Percentiles rank a stretch among this genome's conserved stretches.
These are phyloP conservation scores for Lacerta bilineata DNA, from an alignment of 2,797 vertebrate species.

Conservation along the genomic window DNA sequence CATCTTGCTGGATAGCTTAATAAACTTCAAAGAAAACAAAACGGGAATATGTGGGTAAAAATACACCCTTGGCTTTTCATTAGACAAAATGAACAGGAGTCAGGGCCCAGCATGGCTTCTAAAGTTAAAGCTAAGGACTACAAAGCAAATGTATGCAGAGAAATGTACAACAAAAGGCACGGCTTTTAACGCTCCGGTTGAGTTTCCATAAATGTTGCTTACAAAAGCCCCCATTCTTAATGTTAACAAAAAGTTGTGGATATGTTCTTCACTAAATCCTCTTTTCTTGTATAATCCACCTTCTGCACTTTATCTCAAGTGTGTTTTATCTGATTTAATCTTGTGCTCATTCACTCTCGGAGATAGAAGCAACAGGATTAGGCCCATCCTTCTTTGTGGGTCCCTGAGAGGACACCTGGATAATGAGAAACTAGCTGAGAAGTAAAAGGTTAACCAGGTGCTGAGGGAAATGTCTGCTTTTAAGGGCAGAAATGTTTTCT, in stretches of 20 bases:
- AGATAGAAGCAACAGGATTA: slow-evolving; percentile 93
- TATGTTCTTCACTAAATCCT: slow-evolving; percentile 99
- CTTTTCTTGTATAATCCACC: slow-evolving; percentile 99
- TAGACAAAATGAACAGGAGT: slow-evolving; percentile 89
- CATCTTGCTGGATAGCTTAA: slow-evolving; percentile 86
- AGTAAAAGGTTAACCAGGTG: slow-evolving; percentile 80
- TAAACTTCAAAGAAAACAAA: slow-evolving; percentile 94
- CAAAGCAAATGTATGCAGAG: slow-evolving; percentile 90
- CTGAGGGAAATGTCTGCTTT: slow-evolving; percentile 67
- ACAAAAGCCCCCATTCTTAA: slow-evolving; percentile 92
- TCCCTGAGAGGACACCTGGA: slow-evolving; percentile 81
- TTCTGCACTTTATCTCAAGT: slow-evolving; percentile 96
- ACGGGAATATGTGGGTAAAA: slow-evolving; percentile 90
- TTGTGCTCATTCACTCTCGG: slow-evolving; percentile 90
- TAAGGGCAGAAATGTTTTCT: slow-evolving; percentile 69
- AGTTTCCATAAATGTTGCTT: slow-evolving; percentile 96
- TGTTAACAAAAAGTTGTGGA: slow-evolving; percentile 96
- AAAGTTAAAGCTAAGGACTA: slow-evolving; percentile 88
- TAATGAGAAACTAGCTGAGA: slow-evolving; percentile 79
- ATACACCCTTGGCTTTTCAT: slow-evolving; percentile 89
- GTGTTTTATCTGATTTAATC: slow-evolving; percentile 99
- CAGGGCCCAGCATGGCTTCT: slow-evolving; percentile 90
- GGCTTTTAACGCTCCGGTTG: slow-evolving; percentile 95
- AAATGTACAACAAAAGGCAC: slow-evolving; percentile 98
- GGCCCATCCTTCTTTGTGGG: slow-evolving; percentile 88